Evolutionary conservation across 2,797 vertebrate species (phyloP).

Genomic region (Epinephelus awoara): DNA sequence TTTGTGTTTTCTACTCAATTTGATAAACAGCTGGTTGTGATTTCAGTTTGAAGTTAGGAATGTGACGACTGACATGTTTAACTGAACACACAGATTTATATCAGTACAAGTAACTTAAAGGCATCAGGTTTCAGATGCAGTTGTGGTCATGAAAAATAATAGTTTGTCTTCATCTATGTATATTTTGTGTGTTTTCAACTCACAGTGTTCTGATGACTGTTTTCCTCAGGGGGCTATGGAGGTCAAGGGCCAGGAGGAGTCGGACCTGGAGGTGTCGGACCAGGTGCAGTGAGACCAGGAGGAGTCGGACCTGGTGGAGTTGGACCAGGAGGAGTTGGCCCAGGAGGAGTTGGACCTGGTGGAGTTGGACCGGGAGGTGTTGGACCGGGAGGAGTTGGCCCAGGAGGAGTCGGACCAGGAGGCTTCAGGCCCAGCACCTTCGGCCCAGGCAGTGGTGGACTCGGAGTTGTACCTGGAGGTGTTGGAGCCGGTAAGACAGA

Average conservation of each 20-base stretch:
- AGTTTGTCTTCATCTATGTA: background rate
- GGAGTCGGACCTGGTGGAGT: slow-evolving; percentile 42
- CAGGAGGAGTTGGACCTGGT: slow-evolving; percentile 45
- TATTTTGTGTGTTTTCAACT: slow-evolving; percentile 12
- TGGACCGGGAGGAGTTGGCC: slow-evolving; percentile 24
- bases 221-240: slow-evolving; percentile 59
- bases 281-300: slow-evolving; percentile 40
- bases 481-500: slow-evolving; percentile 66
- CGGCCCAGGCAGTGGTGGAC: slow-evolving; percentile 52
- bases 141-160: slow-evolving; percentile 3
- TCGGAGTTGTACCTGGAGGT: slow-evolving; percentile 51
- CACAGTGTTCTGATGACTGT: slow-evolving; percentile 3
- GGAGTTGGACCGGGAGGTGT: slow-evolving; percentile 40
- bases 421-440: slow-evolving; percentile 52
- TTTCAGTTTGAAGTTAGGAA: slow-evolving; percentile 1
- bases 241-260: slow-evolving; percentile 67
- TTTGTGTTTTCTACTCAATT: slow-evolving; percentile 16
- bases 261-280: slow-evolving; percentile 49
- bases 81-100: background rate
- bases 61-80: slow-evolving; percentile 12
- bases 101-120: background rate
- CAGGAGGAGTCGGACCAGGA: slow-evolving; percentile 43
- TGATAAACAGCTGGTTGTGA: background rate
- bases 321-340: slow-evolving; percentile 29
- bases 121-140: slow-evolving; percentile 22